phyloP scores from a whole-genome alignment of 2,888 invertebrate genomes.

The Oeneis ivallda region DNA sequence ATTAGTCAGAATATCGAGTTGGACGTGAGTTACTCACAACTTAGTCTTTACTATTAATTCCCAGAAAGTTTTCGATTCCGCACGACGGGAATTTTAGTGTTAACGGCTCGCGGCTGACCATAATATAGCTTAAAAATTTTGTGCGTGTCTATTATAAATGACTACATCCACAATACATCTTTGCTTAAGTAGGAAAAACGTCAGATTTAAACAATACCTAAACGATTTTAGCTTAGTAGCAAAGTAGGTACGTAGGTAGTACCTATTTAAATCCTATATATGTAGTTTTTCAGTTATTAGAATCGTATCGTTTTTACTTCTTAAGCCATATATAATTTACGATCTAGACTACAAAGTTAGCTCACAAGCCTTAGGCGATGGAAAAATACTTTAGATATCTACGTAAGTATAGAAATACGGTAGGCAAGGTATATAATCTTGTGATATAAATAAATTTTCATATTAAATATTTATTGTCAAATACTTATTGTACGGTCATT shows the following conservation, averaged over 20 bases:
- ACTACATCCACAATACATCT: slow-evolving; percentile 39
- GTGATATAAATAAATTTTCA: slow-evolving; percentile 19
- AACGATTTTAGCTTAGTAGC: background rate
- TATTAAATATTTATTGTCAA: slow-evolving; percentile 27
- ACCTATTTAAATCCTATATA: background rate
- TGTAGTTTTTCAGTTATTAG: background rate
- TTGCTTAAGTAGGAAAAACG: slow-evolving; percentile 25
- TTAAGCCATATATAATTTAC: slow-evolving; percentile 28
- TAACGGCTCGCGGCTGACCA: too few species aligned
- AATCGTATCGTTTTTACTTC: slow-evolving; percentile 12
- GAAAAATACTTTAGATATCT: slow-evolving; percentile 53
- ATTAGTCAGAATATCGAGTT: too few species aligned
- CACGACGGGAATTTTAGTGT: too few species aligned
- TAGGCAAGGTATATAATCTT: background rate
- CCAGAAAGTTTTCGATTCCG: too few species aligned
- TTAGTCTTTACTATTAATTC: too few species aligned
- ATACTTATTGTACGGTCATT: slow-evolving; percentile 11
- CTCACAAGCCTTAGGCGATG: slow-evolving; percentile 53
- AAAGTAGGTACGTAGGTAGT: background rate
- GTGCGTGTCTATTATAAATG: slow-evolving; percentile 46
- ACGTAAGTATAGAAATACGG: slow-evolving; percentile 14
- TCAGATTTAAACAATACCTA: background rate
- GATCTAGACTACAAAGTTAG: slow-evolving; percentile 50
- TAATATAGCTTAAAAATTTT: slow-evolving; percentile 29
- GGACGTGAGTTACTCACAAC: too few species aligned